A percentile compares a stretch with the other conserved stretches of the same genome.
These are phyloP conservation scores for Alcedo quadribrachys DNA, from an alignment of 2,797 vertebrate species.

Conservation along the genomic window DNA sequence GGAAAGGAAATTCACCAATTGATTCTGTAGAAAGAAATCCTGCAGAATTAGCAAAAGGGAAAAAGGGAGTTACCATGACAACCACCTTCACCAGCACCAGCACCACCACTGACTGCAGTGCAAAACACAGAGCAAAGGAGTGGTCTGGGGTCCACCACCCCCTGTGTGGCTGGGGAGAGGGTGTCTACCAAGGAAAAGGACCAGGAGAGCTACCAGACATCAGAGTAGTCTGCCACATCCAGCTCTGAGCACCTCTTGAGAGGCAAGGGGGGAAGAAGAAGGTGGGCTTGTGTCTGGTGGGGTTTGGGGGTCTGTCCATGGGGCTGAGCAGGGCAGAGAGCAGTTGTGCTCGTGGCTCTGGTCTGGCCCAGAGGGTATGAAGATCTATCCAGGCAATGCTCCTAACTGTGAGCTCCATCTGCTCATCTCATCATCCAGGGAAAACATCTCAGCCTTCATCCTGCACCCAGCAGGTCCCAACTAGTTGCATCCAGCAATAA, in stretches of 20 bases:
- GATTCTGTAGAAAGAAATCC: not conserved
- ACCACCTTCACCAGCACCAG: constrained; percentile 37
- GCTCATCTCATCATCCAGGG: not conserved
- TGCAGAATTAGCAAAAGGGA: constrained; percentile 56
- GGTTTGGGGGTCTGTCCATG: not conserved
- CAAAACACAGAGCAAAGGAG: not conserved
- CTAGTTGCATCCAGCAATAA: not conserved
- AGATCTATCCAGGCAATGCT: not conserved
- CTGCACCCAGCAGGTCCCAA: not conserved
- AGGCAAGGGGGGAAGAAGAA: not conserved
- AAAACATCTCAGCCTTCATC: not conserved
- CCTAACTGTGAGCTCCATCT: not conserved
- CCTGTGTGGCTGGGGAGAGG: not conserved
- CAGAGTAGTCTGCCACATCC: not conserved
- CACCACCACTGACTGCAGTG: not conserved
- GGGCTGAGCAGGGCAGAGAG: not conserved
- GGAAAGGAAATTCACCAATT: not conserved
- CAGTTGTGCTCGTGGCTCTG: not conserved
- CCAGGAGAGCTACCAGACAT: not conserved
- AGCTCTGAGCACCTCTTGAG: not conserved
- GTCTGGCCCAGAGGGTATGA: rapidly evolving
- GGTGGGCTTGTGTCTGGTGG: not conserved
- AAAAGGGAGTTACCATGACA: constrained; percentile 68
- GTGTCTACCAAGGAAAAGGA: not conserved
- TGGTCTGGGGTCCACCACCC: not conserved